Evolutionary conservation across 2,888 invertebrate genomes (phyloP), one percentile per base, ranked within the genome.

Genomic region (Chironomus riparius): DNA sequence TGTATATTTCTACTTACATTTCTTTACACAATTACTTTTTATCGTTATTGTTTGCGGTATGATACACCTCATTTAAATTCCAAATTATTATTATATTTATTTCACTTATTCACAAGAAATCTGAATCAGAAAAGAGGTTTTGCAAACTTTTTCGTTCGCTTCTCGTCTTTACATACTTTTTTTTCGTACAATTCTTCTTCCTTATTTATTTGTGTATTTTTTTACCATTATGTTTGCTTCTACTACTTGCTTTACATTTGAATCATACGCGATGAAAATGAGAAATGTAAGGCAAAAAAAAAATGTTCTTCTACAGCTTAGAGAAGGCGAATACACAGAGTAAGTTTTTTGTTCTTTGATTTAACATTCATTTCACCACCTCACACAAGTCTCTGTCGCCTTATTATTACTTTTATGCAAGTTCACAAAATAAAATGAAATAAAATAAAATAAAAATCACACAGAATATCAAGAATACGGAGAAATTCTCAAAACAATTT

Each of bases 31-130:
- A 65, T 65, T 65, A 65, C 56, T 65, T 65, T 65, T 65, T 24
- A 65, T 65, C 65, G 65, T 65, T 65, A 65, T 65, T 65, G 65
- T 65, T 65, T 65, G 65, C 22, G 13, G 21, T 65, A 65, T 65
- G 65, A 65, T 65, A 65, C 65, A 65, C 65, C 65, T 65, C 24
- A 65, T 65, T 65, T 65, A 24, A 65, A 65, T 65, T 65, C 65
- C 65, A 65, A 65, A 65, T 65, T 22, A 65, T 65, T 65, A 62
- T 62, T 62, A 6, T 62, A 15, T 15, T 13, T 15, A 56, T 56
- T 56, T 56, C 56, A 18, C 15, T 50, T 21, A 18, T 62, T 56
- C 56, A 18, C 56, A 56, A 15, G 56, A 56, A 56, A 56, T 56
- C 56, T 56, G 56, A 56, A 56, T 56, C 56, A 56, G 56, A 18